These are phyloP conservation scores for Melanocharis versteri DNA, from an alignment of 2,113 vertebrate genomes.

Conservation along the genomic window DNA sequence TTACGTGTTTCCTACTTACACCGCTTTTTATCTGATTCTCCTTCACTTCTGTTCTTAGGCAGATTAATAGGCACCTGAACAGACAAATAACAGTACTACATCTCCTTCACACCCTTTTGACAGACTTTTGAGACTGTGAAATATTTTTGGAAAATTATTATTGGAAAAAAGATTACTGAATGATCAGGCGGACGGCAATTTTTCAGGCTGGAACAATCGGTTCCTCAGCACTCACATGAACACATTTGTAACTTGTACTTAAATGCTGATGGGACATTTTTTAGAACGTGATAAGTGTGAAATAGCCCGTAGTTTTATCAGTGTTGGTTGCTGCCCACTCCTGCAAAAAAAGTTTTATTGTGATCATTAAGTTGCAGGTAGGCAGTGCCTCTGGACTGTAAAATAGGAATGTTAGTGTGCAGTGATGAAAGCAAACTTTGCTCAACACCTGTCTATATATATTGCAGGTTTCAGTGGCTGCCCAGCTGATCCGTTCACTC, in stretches of 20 bases:
- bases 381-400: slow-evolving; percentile 70
- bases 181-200: neutral
- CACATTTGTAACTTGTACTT: neutral
- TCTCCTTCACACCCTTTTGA: neutral
- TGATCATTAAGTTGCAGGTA: slow-evolving; percentile 70
- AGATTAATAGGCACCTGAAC: slow-evolving; percentile 36
- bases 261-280: slow-evolving; percentile 52
- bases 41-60: slow-evolving; percentile 26
- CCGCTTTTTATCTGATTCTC: slow-evolving; percentile 43
- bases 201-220: slow-evolving; percentile 31
- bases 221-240: neutral
- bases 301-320: slow-evolving; percentile 10
- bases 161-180: slow-evolving; percentile 36
- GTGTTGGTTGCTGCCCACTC: slow-evolving; percentile 3
- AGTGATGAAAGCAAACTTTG: slow-evolving; percentile 76
- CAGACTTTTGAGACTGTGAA: slow-evolving; percentile 8
- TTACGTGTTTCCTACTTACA: slow-evolving; percentile 49
- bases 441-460: slow-evolving; percentile 79
- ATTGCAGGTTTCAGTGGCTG: slow-evolving; percentile 47
- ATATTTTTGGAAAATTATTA: slow-evolving; percentile 38
- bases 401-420: slow-evolving; percentile 73
- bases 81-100: slow-evolving; percentile 26
- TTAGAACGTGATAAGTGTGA: slow-evolving; percentile 50
- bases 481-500: slow-evolving; percentile 39
- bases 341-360: slow-evolving; percentile 65